phyloP scores from a whole-genome alignment of 2,888 invertebrate genomes.

The Azorinus chamasolen region DNA sequence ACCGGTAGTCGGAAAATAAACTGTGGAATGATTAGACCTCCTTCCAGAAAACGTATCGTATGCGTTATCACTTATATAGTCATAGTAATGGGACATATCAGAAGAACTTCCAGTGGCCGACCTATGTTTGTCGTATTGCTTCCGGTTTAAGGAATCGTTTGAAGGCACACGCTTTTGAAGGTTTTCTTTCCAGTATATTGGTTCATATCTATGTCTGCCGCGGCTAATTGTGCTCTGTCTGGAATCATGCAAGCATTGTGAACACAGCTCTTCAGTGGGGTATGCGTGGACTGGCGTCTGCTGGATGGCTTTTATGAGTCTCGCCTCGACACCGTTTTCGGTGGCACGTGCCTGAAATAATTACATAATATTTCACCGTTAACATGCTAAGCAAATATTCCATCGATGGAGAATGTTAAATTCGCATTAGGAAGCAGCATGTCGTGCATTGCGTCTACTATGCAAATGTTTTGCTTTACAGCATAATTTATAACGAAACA shows the following conservation, averaged over 20 bases:
- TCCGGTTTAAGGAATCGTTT: constrained; percentile 56
- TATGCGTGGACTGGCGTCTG: constrained; percentile 41
- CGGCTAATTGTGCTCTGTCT: constrained; percentile 46
- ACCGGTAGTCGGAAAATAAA: constrained; percentile 49
- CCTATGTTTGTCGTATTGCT: constrained; percentile 49
- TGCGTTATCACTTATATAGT: constrained; percentile 59
- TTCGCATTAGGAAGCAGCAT: too few species aligned
- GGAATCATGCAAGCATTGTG: constrained; percentile 52
- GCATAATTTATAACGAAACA: too few species aligned
- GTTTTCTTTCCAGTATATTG: constrained; percentile 60
- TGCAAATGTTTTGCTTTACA: too few species aligned
- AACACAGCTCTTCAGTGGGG: constrained; percentile 54
- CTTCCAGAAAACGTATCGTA: constrained; percentile 51
- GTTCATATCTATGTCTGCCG: constrained; percentile 55
- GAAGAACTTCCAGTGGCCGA: constrained; percentile 62
- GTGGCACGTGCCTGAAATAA: constrained; percentile 55
- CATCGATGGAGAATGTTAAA: too few species aligned
- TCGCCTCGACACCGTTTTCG: constrained; percentile 59
- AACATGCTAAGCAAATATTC: background rate
- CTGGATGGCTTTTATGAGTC: constrained; percentile 59
- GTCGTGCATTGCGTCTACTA: too few species aligned
- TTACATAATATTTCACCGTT: too few species aligned
- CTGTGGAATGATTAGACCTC: constrained; percentile 55
- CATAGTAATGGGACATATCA: constrained; percentile 63
- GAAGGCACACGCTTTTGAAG: constrained; percentile 60